Evolutionary conservation across 1,140 invertebrate genomes (phyloP).

Genomic region (Pogonomyrmex californicus): DNA sequence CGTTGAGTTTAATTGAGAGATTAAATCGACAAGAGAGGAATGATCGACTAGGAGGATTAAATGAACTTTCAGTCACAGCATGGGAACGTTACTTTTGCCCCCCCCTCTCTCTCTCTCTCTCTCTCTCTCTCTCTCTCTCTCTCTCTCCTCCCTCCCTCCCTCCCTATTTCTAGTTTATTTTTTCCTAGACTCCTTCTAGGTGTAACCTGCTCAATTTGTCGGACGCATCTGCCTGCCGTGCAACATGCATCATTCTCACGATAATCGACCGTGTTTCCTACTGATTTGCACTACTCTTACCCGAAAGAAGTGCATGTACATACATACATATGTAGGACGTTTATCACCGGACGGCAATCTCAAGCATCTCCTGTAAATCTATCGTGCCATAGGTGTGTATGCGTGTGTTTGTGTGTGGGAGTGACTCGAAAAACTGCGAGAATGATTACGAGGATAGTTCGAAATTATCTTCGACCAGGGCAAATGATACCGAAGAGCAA

Average conservation of each 20-base stretch:
- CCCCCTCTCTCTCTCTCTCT: conserved; percentile 37
- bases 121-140: conserved; percentile 28
- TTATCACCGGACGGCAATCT: conserved; percentile 30
- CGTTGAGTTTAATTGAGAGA: not conserved
- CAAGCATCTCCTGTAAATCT: conserved; percentile 35
- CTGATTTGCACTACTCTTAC: conserved; percentile 38
- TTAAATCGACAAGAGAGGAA: conserved; percentile 25
- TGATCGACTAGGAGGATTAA: not conserved
- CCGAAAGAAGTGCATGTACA: conserved; percentile 64
- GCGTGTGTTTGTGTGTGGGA: not conserved
- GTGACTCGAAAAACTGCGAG: conserved; percentile 4
- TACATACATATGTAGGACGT: conserved; percentile 28
- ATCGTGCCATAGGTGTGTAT: not conserved
- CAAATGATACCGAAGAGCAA: not conserved
- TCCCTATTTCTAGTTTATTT: conserved; percentile 52
- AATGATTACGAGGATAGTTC: not conserved
- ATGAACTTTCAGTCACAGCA: conserved; percentile 69
- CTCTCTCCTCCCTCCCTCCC: conserved; percentile 30
- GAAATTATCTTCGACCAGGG: not conserved
- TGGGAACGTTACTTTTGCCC: conserved; percentile 67
- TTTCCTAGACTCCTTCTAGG: conserved; percentile 75
- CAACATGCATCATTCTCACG: conserved; percentile 69
- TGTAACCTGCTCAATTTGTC: conserved; percentile 73
- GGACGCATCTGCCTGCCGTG: conserved; percentile 75
- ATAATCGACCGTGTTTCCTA: conserved; percentile 38